Conservation (phyloP, 2,888 invertebrate genomes). For the Drosophila sordidula region DNA sequence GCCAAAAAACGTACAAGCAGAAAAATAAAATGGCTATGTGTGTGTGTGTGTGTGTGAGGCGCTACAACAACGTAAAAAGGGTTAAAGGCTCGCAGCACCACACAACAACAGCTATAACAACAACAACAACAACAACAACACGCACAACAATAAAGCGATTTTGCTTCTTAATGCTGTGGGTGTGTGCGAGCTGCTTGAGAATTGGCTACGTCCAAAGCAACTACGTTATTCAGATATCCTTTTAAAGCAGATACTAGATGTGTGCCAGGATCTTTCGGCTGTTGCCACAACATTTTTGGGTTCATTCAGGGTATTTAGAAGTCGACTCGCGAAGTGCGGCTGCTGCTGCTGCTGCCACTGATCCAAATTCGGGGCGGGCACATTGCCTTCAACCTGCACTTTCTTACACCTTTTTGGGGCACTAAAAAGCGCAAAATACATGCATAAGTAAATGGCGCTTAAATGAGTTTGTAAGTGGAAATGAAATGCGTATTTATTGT, state of each 20-base stretch:
- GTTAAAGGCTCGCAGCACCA: conserved; percentile 57
- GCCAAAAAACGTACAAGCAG: conserved; percentile 68
- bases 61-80: conserved; percentile 58
- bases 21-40: conserved; percentile 60
- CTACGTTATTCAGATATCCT: conserved; percentile 19
- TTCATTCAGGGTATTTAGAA: conserved; percentile 38
- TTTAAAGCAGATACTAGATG: conserved; percentile 1
- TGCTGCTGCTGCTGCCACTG: conserved; percentile 21
- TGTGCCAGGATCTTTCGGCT: too few relatives aligned
- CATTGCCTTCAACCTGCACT: conserved; percentile 45
- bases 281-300: neutral
- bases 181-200: conserved; percentile 43
- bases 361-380: conserved; percentile 53
- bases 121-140: conserved; percentile 37
- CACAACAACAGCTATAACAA: conserved; percentile 27
- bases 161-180: conserved; percentile 65
- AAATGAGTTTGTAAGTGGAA: conserved; percentile 78
- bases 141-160: conserved; percentile 71
- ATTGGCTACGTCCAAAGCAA: conserved; percentile 41
- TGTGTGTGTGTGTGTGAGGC: conserved; percentile 8
- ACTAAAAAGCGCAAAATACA: conserved; percentile 58
- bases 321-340: conserved; percentile 6
- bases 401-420: conserved; percentile 68
- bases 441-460: conserved; percentile 72
- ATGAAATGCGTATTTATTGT: conserved; percentile 79